phyloP scores from a whole-genome alignment of 2,888 invertebrate species.

The Cyrtodaria siliqua region DNA sequence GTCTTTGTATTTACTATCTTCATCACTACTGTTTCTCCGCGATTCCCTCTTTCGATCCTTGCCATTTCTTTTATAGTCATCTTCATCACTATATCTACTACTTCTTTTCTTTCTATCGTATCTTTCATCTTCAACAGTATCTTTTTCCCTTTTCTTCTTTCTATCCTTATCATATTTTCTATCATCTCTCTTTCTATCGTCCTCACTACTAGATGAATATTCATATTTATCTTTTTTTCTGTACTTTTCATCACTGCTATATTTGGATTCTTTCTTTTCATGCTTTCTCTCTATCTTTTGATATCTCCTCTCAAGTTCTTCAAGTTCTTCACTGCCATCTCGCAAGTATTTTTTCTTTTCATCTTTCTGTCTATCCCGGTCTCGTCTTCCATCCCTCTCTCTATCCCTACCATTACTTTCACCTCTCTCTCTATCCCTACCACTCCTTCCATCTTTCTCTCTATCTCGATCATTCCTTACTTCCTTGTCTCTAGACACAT shows the following conservation, averaged over 20 bases:
- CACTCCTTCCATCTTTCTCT: neutral
- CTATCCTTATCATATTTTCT: neutral
- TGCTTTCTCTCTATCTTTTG: slow-evolving; percentile 42
- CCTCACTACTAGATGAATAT: slow-evolving; percentile 4
- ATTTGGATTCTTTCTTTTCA: slow-evolving; percentile 23
- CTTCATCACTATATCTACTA: slow-evolving; percentile 5
- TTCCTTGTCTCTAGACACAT: neutral
- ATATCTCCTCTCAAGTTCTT: slow-evolving; percentile 50
- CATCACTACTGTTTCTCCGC: slow-evolving; percentile 10
- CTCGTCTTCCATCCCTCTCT: neutral
- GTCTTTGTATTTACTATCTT: neutral
- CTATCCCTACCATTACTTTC: neutral
- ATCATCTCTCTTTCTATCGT: slow-evolving; percentile 11
- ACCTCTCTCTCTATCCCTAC: slow-evolving; percentile 1
- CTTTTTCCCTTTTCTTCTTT: slow-evolving; percentile 1
- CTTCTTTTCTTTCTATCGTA: slow-evolving; percentile 7
- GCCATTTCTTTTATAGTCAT: neutral
- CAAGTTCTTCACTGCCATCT: slow-evolving; percentile 49
- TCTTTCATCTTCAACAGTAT: slow-evolving; percentile 8
- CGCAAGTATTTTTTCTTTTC: slow-evolving; percentile 1
- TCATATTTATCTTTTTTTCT: slow-evolving; percentile 4
- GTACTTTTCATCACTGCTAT: slow-evolving; percentile 2
- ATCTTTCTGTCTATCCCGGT: neutral
- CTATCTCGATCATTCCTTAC: neutral
- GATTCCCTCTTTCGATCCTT: slow-evolving; percentile 1